These are phyloP conservation scores for Xenops minutus DNA, from an alignment of 2,797 vertebrate species.

Conservation along the genomic window DNA sequence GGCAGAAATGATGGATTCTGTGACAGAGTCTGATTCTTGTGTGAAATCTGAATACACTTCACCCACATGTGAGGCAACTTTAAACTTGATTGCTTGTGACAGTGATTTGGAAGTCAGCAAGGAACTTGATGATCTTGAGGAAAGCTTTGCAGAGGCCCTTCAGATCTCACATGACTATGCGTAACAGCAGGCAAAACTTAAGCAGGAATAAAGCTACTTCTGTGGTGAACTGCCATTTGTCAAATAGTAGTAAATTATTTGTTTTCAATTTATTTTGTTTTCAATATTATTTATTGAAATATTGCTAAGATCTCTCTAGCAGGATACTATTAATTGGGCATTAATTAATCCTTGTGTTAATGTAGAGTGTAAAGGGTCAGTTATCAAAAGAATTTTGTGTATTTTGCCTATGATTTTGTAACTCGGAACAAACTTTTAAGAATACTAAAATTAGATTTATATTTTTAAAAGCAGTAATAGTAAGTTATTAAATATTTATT, in stretches of 20 bases:
- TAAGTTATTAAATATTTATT: slow-evolving; percentile 22
- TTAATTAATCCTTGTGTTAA: not conserved
- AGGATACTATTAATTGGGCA: not conserved
- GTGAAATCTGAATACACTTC: not conserved
- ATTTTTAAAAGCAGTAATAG: slow-evolving; percentile 4
- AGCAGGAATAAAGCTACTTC: not conserved
- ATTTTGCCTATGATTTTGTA: not conserved
- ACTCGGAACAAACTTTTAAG: not conserved
- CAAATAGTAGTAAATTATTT: slow-evolving; percentile 34
- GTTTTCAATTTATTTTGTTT: slow-evolving; percentile 1
- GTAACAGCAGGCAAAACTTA: not conserved
- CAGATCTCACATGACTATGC: slow-evolving; percentile 36
- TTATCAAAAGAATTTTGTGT: not conserved
- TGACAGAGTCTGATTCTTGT: not conserved
- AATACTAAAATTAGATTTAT: not conserved
- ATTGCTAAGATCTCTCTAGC: not conserved
- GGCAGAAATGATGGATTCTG: not conserved
- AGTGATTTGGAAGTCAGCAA: slow-evolving; percentile 31
- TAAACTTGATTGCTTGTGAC: slow-evolving; percentile 6
- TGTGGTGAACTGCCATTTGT: slow-evolving; percentile 10
- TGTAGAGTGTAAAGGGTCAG: not conserved
- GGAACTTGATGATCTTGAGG: slow-evolving; percentile 77
- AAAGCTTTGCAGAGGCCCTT: slow-evolving; percentile 70
- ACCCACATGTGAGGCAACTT: not conserved
- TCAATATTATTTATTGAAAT: too few species aligned